Base-by-base conservation (phyloP, 2,888 invertebrate genomes). In the Actias luna region DNA sequence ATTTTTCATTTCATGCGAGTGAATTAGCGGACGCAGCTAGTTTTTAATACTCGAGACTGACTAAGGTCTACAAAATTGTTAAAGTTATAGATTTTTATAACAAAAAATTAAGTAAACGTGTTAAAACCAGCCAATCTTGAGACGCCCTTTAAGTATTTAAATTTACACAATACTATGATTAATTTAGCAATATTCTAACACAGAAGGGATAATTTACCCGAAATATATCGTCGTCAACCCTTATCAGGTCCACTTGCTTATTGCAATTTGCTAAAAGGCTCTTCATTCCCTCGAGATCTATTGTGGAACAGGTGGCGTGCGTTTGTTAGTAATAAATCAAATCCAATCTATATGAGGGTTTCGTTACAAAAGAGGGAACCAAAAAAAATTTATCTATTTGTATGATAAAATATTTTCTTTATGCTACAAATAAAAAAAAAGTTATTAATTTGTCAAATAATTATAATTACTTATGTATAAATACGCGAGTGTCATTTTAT, bases 211-310 rank as follows among this genome's bases (percentile, higher is more conserved):
- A 63, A 59, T 52, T 52, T 59, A 59, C 50, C 59, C 52, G 31
- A 50, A 39, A 58, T 18, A 22, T 63, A 52, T 50, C 59, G 4
- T 46, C 33, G 58, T 27, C 58, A 59, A 59, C 63, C 63, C 59
- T 63, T 59, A 39, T 59, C 63, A 63, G 65, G 64, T 65, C 50
- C 57, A 62, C 61, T 61, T 64, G 64, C 57, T 65, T 69, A 67
- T 67, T 67, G 67, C 67, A 67, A 69, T 72, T 71, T 71, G 67
- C 68, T 72, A 71, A 71, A 72, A 71, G 70, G 70, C 67, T 66
- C 64, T 63, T 35, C 58, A 55, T 63, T 63, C 64, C 57, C 58
- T 14, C 10, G 57, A 31, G 61, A 61, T 27, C 60, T 55, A 39
- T 63, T 63, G 62, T 59, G 65, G 63, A 63, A 65, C 77, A 76